A percentile compares a stretch with the other conserved stretches of the same genome.
Evolutionary conservation across 2,888 invertebrate species (phyloP).

Genomic region (Stenurella melanura): DNA sequence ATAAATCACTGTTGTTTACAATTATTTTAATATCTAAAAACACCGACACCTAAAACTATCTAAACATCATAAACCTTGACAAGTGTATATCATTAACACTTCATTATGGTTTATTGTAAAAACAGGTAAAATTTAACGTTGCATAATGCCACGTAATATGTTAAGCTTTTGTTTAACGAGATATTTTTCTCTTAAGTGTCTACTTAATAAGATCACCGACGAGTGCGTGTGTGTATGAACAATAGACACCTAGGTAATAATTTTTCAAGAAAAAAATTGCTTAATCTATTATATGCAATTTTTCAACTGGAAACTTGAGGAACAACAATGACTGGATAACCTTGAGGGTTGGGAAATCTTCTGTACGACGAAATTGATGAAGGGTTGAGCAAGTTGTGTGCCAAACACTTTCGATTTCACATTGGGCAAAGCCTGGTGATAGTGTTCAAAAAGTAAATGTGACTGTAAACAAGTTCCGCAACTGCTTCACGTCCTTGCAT

Average conservation of each 20-base stretch:
- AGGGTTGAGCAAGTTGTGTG: background rate
- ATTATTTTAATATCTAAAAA: constrained; percentile 18
- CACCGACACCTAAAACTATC: background rate
- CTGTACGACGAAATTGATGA: background rate
- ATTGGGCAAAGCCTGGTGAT: too few relatives aligned
- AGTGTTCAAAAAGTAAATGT: too few relatives aligned
- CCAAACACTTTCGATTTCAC: background rate
- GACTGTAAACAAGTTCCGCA: too few relatives aligned
- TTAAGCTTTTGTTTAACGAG: background rate
- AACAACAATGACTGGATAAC: background rate
- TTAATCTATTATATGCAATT: constrained; percentile 3
- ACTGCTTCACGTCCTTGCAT: too few relatives aligned
- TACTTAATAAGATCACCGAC: background rate
- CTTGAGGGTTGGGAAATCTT: constrained; percentile 5
- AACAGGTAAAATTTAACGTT: background rate
- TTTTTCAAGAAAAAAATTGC: constrained; percentile 3
- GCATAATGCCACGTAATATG: background rate
- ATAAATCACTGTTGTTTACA: background rate
- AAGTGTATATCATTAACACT: constrained; percentile 31
- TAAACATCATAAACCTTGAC: constrained; percentile 24
- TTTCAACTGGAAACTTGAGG: constrained; percentile 3
- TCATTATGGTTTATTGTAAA: background rate
- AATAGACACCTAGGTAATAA: background rate
- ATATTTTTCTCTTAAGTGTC: background rate
- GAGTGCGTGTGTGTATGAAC: background rate